Evolutionary conservation across 2,113 vertebrate species (phyloP).

Genomic region (Forbesichthys agassizii): DNA sequence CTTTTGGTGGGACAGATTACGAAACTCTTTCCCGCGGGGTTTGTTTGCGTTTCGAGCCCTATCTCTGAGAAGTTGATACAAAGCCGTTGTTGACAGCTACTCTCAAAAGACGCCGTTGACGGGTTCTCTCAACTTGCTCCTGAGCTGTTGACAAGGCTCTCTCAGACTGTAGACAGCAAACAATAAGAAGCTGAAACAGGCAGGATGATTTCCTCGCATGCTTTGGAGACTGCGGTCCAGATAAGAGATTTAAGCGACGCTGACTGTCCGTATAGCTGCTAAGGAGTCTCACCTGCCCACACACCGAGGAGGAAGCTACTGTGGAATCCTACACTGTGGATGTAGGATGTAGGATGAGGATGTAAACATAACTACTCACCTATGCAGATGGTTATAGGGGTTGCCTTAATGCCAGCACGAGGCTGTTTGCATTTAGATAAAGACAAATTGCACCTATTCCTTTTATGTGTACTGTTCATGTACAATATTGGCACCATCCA

Average conservation of each 20-base stretch:
- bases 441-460: no score
- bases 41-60: slow-evolving; percentile 64
- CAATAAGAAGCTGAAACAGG: slow-evolving; percentile 35
- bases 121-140: slow-evolving; percentile 59
- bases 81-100: slow-evolving; percentile 63
- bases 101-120: slow-evolving; percentile 70
- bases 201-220: slow-evolving; percentile 25
- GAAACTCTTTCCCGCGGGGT: slow-evolving; percentile 38
- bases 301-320: background rate
- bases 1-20: slow-evolving; percentile 25
- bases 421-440: no score
- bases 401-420: background rate
- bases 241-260: slow-evolving; percentile 27
- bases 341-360: slow-evolving; percentile 24
- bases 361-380: slow-evolving; percentile 5
- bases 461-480: slow-evolving; percentile 31
- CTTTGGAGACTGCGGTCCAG: slow-evolving; percentile 9
- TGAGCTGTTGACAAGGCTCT: slow-evolving; percentile 67
- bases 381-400: slow-evolving; percentile 17
- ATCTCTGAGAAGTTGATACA: slow-evolving; percentile 58
- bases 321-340: background rate
- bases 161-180: slow-evolving; percentile 27
- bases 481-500: slow-evolving; percentile 1
- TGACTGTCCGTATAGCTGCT: slow-evolving; percentile 33
- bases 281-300: slow-evolving; percentile 24